Base-by-base conservation (phyloP, 2,888 invertebrate species). In the Cataglyphis rosenhaueri region DNA sequence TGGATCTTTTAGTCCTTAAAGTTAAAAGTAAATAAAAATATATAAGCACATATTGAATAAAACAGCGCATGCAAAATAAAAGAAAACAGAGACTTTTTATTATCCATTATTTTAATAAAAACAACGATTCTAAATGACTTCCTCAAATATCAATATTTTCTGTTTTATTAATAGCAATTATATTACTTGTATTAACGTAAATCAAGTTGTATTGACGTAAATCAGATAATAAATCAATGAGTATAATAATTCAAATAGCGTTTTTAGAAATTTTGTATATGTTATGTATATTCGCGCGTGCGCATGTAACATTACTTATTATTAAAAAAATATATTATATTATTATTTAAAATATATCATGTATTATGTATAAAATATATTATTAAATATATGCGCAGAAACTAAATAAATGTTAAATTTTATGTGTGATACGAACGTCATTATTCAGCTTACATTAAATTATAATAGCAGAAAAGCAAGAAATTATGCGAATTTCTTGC, bases 361-460 rank as follows among this genome's bases (percentile, higher is more conserved):
- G 29, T 25, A 25, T 25, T 25, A 25, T 25, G 25, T 29, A 18
- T 15, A 15, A n/a, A 18, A 48, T n/a, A 48, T 21, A 38, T 55
- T 15, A 9, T 70, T 70, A 38, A 70, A 38, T 38, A 21, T 18
- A 3, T 12, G 12, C 8, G 29, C 8, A 0, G 18, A 35, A 35
- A 52, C 6, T 52, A 55, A 21, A 55, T 21, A 55, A 55, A 21
- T 35, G n/a, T 32, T 52, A 52, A 68, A 52, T 68, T 68, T 32
- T 25, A 9, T 21, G 8, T 15, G 21, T 68, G 4, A 32, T 6
- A 18, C 5, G 18, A 8, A 18, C 64, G 21, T 48, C 18, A 18
- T 18, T 48, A 48, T 5, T 21, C 21, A 4, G 18, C 44, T 48
- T 18, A 18, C 5, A 48, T 18, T 48, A 48, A 18, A 48, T 44